Evolutionary conservation across 2,113 vertebrate genomes (phyloP).

Genomic region (Zosterops lateralis): DNA sequence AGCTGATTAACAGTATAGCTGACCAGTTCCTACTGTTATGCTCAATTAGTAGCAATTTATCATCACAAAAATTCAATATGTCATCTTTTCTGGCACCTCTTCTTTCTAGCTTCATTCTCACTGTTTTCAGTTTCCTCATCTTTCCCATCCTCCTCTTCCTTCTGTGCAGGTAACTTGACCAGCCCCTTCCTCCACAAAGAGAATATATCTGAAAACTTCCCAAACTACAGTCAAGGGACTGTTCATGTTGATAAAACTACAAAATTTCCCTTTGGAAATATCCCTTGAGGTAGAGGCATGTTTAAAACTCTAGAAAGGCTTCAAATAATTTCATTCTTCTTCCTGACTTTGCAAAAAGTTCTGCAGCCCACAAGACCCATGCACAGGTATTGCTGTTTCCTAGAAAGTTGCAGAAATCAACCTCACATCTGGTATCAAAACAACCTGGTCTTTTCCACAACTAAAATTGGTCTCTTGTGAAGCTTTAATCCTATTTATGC

Average conservation of each 20-base stretch:
- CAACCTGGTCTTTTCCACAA: not conserved
- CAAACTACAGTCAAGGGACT: not conserved
- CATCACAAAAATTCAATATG: not conserved
- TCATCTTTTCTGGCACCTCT: not conserved
- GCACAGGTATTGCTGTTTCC: not conserved
- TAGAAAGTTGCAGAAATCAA: not conserved
- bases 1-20: not conserved
- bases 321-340: not conserved
- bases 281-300: accelerated
- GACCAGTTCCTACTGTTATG: not conserved
- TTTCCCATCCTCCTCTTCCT: not conserved
- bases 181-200: not conserved
- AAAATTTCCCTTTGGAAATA: not conserved
- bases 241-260: not conserved
- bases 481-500: not conserved
- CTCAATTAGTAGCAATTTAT: not conserved
- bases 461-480: not conserved
- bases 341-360: not conserved
- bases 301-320: not conserved
- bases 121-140: not conserved
- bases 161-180: not conserved
- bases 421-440: not conserved
- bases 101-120: not conserved
- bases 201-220: not conserved
- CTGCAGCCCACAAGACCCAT: not conserved